A percentile compares a stretch with the other conserved stretches of the same genome.
phyloP scores from a whole-genome alignment of 2,113 vertebrate genomes.

The Benthochromis sp. region DNA sequence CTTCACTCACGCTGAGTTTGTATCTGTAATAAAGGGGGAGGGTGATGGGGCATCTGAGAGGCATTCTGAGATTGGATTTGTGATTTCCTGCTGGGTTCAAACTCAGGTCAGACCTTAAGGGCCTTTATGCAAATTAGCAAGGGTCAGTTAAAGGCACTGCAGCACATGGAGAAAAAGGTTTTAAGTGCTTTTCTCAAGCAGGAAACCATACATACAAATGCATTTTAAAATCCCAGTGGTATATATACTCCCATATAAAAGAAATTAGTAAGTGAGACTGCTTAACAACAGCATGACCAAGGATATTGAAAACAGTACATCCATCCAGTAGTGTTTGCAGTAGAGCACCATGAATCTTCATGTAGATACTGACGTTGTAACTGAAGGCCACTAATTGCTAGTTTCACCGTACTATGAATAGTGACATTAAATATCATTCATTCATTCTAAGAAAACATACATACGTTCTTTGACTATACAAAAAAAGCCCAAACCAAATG shows the following conservation, averaged over 20 bases:
- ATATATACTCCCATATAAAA: neutral
- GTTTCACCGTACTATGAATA: neutral
- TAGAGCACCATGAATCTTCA: neutral
- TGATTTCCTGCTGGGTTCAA: constrained; percentile 46
- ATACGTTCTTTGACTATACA: neutral
- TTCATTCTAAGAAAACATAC: neutral
- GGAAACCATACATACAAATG: neutral
- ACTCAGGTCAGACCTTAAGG: constrained; percentile 35
- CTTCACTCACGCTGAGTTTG: neutral
- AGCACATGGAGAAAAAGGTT: neutral
- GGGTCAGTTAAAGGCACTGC: neutral
- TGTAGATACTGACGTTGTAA: neutral
- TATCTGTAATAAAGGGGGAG: constrained; percentile 37
- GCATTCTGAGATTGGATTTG: constrained; percentile 31
- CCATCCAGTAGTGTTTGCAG: neutral
- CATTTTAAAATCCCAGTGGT: neutral
- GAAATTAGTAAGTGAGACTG: neutral
- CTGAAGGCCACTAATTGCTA: neutral
- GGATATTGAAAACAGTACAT: neutral
- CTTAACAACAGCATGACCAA: neutral
- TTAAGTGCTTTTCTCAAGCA: neutral
- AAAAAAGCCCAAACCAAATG: neutral
- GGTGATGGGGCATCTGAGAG: neutral
- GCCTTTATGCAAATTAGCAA: neutral
- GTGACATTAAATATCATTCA: neutral